Conservation (phyloP, 2,113 vertebrate genomes). For the Oncorhynchus clarkii region DNA sequence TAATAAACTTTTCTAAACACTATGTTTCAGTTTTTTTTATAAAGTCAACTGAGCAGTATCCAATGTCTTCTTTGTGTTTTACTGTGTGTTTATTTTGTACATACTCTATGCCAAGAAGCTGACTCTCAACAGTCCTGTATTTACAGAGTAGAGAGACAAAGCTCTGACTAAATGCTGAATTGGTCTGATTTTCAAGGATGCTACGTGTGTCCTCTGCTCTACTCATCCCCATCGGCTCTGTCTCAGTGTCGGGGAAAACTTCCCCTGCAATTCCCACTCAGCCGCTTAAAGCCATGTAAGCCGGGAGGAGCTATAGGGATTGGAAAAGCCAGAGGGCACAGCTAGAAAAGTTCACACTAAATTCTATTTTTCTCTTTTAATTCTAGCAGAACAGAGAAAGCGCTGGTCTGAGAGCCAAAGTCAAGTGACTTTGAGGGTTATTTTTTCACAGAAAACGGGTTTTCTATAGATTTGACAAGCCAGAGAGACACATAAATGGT, state of each 20-base stretch:
- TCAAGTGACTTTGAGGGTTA: constrained; percentile 28
- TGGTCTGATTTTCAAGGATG: constrained; percentile 59
- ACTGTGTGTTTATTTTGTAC: constrained; percentile 8
- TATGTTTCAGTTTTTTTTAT: constrained; percentile 15
- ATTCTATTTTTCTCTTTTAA: neutral
- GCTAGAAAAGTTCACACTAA: constrained; percentile 7
- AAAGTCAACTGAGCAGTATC: neutral
- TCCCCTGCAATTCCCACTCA: constrained; percentile 38
- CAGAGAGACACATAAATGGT: neutral
- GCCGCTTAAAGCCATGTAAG: constrained; percentile 52
- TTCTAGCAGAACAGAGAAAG: neutral
- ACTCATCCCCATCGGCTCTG: constrained; percentile 31
- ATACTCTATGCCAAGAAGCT: constrained; percentile 41
- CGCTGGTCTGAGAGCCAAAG: constrained; percentile 3
- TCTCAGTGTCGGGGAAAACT: constrained; percentile 27
- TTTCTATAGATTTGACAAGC: constrained; percentile 25
- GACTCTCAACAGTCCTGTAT: constrained; percentile 20
- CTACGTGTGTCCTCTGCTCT: constrained; percentile 35
- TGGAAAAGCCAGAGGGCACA: constrained; percentile 26
- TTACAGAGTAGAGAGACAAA: constrained; percentile 22
- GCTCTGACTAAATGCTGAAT: constrained; percentile 43
- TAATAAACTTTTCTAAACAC: neutral
- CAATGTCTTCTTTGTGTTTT: neutral
- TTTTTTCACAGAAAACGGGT: constrained; percentile 34
- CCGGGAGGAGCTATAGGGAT: constrained; percentile 33